Evolutionary conservation across 2,113 vertebrate species (phyloP).

Genomic region (Hemiprocne comata): DNA sequence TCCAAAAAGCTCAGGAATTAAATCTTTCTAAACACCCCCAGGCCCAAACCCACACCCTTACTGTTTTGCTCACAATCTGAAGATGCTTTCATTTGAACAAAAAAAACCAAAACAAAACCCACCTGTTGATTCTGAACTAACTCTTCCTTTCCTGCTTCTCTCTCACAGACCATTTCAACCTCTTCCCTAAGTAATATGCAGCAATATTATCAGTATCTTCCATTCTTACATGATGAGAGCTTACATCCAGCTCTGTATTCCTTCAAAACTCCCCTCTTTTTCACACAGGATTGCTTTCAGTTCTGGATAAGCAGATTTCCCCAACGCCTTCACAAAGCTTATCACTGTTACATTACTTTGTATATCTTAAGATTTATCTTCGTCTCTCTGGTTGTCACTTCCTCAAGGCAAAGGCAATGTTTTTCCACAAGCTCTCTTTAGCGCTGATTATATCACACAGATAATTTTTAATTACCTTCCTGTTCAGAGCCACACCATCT

Average conservation of each 20-base stretch:
- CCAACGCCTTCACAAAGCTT: neutral
- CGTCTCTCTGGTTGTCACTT: neutral
- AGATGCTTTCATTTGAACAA: neutral
- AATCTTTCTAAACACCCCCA: neutral
- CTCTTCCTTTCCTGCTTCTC: neutral
- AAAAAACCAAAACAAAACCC: neutral
- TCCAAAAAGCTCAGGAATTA: neutral
- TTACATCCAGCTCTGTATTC: neutral
- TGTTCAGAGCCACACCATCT: slow-evolving; percentile 93
- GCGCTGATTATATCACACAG: neutral
- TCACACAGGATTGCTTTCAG: neutral
- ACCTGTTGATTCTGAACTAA: neutral
- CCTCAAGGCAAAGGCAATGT: neutral
- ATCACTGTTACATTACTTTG: neutral
- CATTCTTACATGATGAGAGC: neutral
- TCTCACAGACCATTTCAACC: neutral
- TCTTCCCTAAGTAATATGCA: neutral
- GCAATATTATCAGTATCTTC: neutral
- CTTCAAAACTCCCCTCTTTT: neutral
- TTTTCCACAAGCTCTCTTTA: neutral
- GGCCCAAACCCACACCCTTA: neutral
- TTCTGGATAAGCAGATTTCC: neutral
- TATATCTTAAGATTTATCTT: neutral
- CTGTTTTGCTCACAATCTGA: neutral
- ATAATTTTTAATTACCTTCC: slow-evolving; percentile 85